A percentile compares a stretch with the other conserved stretches of the same genome.
These are phyloP conservation scores for Felis catus DNA, from an alignment of 2,113 vertebrate genomes.

Conservation along the genomic window F.catus_Fca126_mat1.0 CM031425.1:61593501-61594000, in stretches of 20 bases:
- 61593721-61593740: not conserved
- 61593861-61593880: not conserved
- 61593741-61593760: not conserved
- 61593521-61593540: not conserved
- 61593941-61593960: not conserved
- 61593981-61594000: not conserved
- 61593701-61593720: not conserved
- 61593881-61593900: not conserved
- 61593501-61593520: not conserved
- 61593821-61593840: not conserved
- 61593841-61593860: not conserved
- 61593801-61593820: not conserved
- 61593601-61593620: not conserved
- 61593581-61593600: not conserved
- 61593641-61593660: not conserved
- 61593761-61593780: not conserved
- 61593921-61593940: not conserved
- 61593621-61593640: not conserved
- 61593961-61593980: not conserved
- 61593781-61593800: not conserved
- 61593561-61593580: not conserved
- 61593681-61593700: rapidly evolving
- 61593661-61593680: not conserved
- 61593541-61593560: constrained; percentile 39
- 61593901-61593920: not conserved